Conservation (phyloP, 92 coral and sea anemone genomes). For the Hydrozoanthus gracilis region DNA sequence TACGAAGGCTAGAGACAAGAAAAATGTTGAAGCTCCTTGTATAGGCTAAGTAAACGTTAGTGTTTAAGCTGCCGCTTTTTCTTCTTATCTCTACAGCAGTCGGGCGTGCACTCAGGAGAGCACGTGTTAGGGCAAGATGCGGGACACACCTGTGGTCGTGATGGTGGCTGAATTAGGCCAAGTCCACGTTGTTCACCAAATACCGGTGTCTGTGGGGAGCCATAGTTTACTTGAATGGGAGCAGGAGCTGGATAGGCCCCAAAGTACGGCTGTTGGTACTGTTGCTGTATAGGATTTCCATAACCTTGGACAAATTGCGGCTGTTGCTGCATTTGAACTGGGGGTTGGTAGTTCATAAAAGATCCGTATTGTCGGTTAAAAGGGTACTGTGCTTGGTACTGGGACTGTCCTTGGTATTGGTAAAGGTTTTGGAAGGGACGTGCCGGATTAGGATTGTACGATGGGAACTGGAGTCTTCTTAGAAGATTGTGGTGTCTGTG, state of each 20-base stretch:
- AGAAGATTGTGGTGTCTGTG: slow-evolving; percentile 3
- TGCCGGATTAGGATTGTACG: neutral
- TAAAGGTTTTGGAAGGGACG: slow-evolving; percentile 8
- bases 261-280: neutral
- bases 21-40: no score
- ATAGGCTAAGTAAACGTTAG: neutral
- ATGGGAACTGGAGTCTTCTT: neutral
- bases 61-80: slow-evolving; percentile 1
- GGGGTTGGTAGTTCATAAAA: slow-evolving; percentile 4
- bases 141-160: slow-evolving; percentile 39
- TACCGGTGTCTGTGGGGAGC: slow-evolving; percentile 1
- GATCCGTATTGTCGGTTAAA: neutral
- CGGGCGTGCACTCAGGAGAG: slow-evolving; percentile 51
- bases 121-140: slow-evolving; percentile 55
- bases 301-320: neutral
- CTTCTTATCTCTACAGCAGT: slow-evolving; percentile 57
- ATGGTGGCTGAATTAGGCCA: slow-evolving; percentile 10
- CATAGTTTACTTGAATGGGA: neutral
- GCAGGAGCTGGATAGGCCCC: slow-evolving; percentile 8
- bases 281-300: neutral
- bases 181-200: slow-evolving; percentile 26
- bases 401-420: neutral
- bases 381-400: neutral
- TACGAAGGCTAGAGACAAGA: no score
- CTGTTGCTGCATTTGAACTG: neutral